Base-by-base conservation (phyloP, 2,888 invertebrate genomes). In the Rhodophaea formosa region DNA sequence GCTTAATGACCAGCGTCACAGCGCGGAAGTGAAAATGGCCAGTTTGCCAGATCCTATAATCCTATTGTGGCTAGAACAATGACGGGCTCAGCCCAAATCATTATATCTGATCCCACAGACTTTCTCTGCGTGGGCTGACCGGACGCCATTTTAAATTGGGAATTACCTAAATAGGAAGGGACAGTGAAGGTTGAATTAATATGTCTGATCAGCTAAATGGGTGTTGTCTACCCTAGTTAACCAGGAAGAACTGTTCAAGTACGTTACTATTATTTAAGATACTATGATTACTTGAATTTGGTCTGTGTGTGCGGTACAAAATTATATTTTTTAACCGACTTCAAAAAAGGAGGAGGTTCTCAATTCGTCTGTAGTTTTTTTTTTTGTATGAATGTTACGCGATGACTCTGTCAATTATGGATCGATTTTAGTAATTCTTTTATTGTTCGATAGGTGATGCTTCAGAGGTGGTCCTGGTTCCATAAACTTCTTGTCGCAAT, bases 31-130 rank as follows among this genome's bases (percentile, higher is more conserved):
- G 75, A 71, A 75, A 75, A 73, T 68, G 63, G 62, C 42, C 61
- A 39, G 23, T 23, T 23, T 23, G 23, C 23, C 23, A 39, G 70
- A 77, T 77, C 73, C 72, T 72, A 76, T 75, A 78, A 78, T 79
- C 70, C 74, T 77, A 82, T 81, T 82, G 80, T 81, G 68, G 66
- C 55, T 62, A 75, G 74, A 79, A 83, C 79, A 79, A 83, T 79
- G 62, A 64, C 62, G 67, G 70, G 47, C 16, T 49, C 74, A 67
- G 78, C 77, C 78, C 71, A 70, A 66, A 67, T 65, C 63, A 74
- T 75, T 79, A 81, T 77, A 81, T 77, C 74, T 53, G 64, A 65
- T 59, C 65, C 67, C 70, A 77, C 72, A 66, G 63, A 77, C 80
- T 79, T 80, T 82, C 84, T 83, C 84, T 79, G 74, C 80, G 82